These are phyloP conservation scores for Vidua macroura DNA, from an alignment of 2,113 vertebrate genomes.

Conservation along the genomic window DNA sequence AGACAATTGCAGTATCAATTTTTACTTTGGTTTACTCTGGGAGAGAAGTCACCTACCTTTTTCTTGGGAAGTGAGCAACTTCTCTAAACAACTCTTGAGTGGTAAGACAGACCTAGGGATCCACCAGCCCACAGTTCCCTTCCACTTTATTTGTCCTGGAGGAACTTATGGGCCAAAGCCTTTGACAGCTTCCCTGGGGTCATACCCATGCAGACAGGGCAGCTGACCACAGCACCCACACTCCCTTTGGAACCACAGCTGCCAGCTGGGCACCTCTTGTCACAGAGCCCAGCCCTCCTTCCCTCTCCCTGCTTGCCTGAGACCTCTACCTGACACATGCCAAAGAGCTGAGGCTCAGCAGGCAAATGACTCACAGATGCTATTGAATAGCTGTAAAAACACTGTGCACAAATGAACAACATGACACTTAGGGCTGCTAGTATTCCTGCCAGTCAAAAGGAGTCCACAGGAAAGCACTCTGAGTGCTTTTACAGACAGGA, in stretches of 20 bases:
- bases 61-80: neutral
- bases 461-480: conserved; percentile 60
- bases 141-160: neutral
- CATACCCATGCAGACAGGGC: neutral
- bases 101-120: neutral
- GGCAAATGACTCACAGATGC: conserved; percentile 74
- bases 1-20: neutral
- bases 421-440: conserved; percentile 66
- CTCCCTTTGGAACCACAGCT: neutral
- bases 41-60: neutral
- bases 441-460: conserved; percentile 74
- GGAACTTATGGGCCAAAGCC: neutral
- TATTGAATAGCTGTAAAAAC: conserved; percentile 73
- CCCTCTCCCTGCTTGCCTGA: neutral
- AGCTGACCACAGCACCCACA: neutral
- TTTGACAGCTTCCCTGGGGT: neutral
- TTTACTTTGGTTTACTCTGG: neutral
- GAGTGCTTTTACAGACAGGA: conserved; percentile 68
- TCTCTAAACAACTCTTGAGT: neutral
- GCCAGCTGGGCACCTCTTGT: neutral
- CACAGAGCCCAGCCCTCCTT: neutral
- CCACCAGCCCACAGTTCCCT: neutral
- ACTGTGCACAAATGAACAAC: conserved; percentile 65
- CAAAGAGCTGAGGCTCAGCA: neutral
- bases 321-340: neutral